Evolutionary conservation across 64 coral and sea anemone genomes (phyloP).

Genomic region (Dendronephthya gigantea): DNA sequence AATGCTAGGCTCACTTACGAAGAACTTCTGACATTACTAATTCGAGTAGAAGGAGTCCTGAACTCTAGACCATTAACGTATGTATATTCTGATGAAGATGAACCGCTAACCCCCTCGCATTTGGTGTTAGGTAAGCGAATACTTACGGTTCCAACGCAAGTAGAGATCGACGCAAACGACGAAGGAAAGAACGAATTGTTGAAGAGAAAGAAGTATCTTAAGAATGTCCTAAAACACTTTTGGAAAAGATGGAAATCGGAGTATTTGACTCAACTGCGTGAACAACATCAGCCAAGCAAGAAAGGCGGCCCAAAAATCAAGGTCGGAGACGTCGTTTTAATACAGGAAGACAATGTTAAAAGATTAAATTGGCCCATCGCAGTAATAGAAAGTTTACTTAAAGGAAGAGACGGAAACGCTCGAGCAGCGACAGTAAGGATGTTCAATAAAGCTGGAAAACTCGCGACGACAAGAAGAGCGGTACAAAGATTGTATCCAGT

Average conservation of each 20-base stretch:
- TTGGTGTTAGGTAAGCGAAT: conserved; percentile 22
- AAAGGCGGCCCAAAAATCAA: not conserved
- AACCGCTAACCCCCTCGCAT: conserved; percentile 16
- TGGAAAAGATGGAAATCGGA: too few species aligned
- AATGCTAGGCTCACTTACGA: conserved; percentile 32
- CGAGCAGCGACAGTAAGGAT: not conserved
- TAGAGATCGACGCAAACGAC: not conserved
- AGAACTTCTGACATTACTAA: conserved; percentile 14
- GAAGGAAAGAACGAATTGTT: not conserved
- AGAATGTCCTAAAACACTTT: not conserved
- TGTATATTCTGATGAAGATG: conserved; percentile 15
- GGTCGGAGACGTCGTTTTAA: not conserved
- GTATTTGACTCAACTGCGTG: not conserved
- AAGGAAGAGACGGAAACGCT: too few species aligned
- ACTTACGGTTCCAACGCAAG: conserved; percentile 11
- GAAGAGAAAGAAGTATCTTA: too few species aligned
- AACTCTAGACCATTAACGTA: conserved; percentile 39
- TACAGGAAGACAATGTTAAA: too few species aligned
- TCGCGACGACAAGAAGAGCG: not conserved
- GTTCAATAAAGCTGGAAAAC: too few species aligned
- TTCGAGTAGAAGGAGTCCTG: conserved; percentile 34
- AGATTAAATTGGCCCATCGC: too few species aligned
- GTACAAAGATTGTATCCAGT: not conserved
- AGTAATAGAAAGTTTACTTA: not conserved
- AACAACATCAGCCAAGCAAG: not conserved